Base-by-base conservation (phyloP, 2,888 invertebrate genomes). In the Notodonta ziczac region DNA sequence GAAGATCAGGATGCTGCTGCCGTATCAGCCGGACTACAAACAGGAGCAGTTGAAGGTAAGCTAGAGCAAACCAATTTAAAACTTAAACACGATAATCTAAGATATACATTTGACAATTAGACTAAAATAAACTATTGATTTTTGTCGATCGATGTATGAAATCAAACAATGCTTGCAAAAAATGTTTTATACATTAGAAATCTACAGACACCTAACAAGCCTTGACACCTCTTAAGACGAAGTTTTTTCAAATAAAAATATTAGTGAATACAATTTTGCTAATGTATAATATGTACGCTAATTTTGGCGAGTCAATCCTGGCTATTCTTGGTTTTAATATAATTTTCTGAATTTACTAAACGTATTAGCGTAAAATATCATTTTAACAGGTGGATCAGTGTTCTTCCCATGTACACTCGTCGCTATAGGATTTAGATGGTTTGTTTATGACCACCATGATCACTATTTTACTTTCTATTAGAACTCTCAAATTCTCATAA, bases 1-100 rank as follows among this genome's bases (percentile, higher is more conserved):
- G 61, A 97, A 97, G 91, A 97, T 97, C 67, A 95, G 98, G 55
- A 98, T 98, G 98, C 94, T 98, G 74, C 94, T 98, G 73, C 98
- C 98, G 6, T 98, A 98, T 85, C 98, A 98, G 82, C 98, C 98
- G 12, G 97, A 98, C 85, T 98, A 98, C 88, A 98, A 98, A 83
- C 96, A 96, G 75, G 98, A 98, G 78, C 97, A 98, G 84, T 91
- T 98, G 58, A 97, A 98, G 94, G 94, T 93, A 83, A 76, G 61
- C 46, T 5, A 0, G n/a, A n/a, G n/a, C 0, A 13, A 46, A n/a
- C n/a, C 46, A 46, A 46, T 46, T n/a, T 46, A 46, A 0, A 46
- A n/a, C n/a, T n/a, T 46, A n/a, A 13, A n/a, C 0, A n/a, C 7
- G 46, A 46, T 46, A n/a, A n/a, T n/a, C 1, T 4, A 46, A 46